Evolutionary conservation across 2,113 vertebrate genomes (phyloP), one percentile per base, ranked within the genome.

Genomic region (Dendropsophus ebraccatus): DNA sequence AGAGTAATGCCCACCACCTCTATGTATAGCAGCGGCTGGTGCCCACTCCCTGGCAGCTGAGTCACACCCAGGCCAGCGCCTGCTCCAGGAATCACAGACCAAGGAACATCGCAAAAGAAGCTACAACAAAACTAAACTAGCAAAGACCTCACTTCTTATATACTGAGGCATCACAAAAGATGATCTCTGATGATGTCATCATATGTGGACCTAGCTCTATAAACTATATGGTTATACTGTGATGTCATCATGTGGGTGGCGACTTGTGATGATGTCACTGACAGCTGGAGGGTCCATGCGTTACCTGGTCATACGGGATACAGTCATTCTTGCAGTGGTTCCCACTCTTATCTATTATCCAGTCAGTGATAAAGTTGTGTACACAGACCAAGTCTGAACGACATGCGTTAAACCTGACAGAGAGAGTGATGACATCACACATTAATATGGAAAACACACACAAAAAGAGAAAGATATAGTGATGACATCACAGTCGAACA

Each of bases 331-430:
- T 90, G 85, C 94, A 94, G 41, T 12, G 87, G 87, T 94, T 94
- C 89, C 90, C 90, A 45, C 65, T 88, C 75, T 88, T 47, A 85
- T 94, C 90, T 87, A 87, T 75, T 56, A 88, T 81, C 92, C 92
- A 94, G 88, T 94, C 93, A 0, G 41, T 90, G 80, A 94, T 56
- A 92, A 91, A 93, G 89, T 94, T 94, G 67, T 0, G 85, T 47
- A 85, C 88, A 88, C 94, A 94, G 37, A 7, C 88, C 83, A 87
- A 86, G 80, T 94, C 94, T 65, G 89, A 88, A 77, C 87, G 91
- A 88, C 94, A 94, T 67, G 93, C 93, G 86, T 93, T 90, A 35
- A 91, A 94, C 94, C 93, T 94, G 88, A 70, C 1, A 8, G 12
- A 11, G 78, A 19, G 4, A 65, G 30, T 62, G 21, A 13, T 19